Evolutionary conservation across 1,140 invertebrate genomes (phyloP), one percentile per base, ranked within the genome.

Genomic region (Dendrolimus kikuchii): DNA sequence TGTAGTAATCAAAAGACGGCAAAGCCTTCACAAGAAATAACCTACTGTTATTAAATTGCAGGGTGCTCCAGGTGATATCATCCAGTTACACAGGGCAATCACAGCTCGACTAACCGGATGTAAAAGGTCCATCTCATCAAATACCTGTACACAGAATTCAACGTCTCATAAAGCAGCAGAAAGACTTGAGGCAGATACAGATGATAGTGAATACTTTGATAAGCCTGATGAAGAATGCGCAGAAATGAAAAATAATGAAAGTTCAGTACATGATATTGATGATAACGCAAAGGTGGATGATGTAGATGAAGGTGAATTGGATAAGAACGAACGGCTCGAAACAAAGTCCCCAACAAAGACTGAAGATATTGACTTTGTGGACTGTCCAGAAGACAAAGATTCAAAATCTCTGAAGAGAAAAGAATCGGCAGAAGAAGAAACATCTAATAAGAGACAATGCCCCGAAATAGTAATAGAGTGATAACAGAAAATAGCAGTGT

Each of bases 21-120:
- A 23, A 23, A 23, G 23, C 3, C 23, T 23, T 23, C 3, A 23
- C 3, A 23, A 23, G 3, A 23, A 23, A 50, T n/a, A 49, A 6
- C 40, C 40, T 50, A n/a, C 2, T 39, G 5, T 4, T 23, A 9
- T 45, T 8, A 38, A 8, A 65, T 66, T 89, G 37, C 87, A 94
- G 93, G 93, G 94, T 8, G 92, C 91, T 51, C 92, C 92, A 0
- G 93, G 92, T 50, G 95, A 97, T 73, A 92, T 93, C 6, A 92
- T 92, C 49, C 91, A 93, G 62, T 77, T 97, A 42, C 90, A 93
- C 66, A 89, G 90, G 67, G 91, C 93, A 2, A 79, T 97, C 3
- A 66, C 67, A 6, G 49, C 69, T 7, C 72, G 82, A 10, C 70
- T 84, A 6, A 59, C 71, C 23, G 59, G 71, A 6, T 76, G 71